Base-by-base conservation (phyloP, 2,888 invertebrate genomes). In the Xestia ashworthii region DNA sequence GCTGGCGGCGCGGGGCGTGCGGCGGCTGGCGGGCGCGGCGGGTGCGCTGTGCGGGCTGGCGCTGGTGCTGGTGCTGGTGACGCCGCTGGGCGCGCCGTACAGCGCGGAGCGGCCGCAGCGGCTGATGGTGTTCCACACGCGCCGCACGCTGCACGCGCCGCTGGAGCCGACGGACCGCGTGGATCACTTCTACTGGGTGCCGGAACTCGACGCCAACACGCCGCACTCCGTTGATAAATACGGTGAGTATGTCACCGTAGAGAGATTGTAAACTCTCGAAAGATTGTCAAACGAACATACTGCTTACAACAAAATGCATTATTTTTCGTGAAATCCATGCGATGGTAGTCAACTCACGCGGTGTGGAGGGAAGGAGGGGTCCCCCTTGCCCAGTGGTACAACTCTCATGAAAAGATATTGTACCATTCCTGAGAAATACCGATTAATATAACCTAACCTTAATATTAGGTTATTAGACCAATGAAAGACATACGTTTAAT, bases 191-290 rank as follows among this genome's bases (percentile, higher is more conserved):
- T 98, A 98, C 93, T 98, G 98, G 98, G 94, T 98, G 88, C 97
- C 98, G 38, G 98, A 98, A 89, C 97, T 98, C 90, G 98, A 98
- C 93, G 97, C 97, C 89, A 98, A 98, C 94, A 98, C 98, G 93
- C 97, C 97, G 25, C 96, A 97, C 87, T 82, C 93, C 71, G 83
- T 94, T 50, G 80, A 81, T 44, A 62, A 55, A 12, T 80, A 90
- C 80, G 91, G 94, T 93, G 22, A 67, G 78, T 66, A 14, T 6
- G 12, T 32, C 32, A 32, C 32, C n/a, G n/a, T n/a, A n/a, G n/a
- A n/a, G n/a, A n/a, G n/a, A n/a, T n/a, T n/a, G n/a, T n/a, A n/a
- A n/a, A n/a, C n/a, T n/a, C n/a, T n/a, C n/a, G n/a, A n/a, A n/a
- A n/a, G n/a, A n/a, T n/a, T n/a, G n/a, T n/a, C n/a, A n/a, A n/a